A percentile compares a stretch with the other conserved stretches of the same genome.
These are phyloP conservation scores for Fundulus diaphanus DNA, from an alignment of 2,797 vertebrate genomes.

Conservation along the genomic window DNA sequence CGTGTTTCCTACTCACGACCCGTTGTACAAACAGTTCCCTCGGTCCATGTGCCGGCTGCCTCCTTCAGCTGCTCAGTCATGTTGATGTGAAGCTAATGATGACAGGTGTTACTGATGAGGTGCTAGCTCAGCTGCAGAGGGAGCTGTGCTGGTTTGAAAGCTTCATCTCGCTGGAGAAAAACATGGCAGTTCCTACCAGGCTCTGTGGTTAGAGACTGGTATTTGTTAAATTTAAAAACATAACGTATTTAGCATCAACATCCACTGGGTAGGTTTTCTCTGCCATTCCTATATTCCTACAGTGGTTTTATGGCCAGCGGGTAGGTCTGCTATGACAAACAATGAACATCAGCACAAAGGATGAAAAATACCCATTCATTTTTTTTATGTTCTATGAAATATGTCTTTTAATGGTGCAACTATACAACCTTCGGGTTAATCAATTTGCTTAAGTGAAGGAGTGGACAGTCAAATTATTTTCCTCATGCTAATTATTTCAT, in stretches of 20 bases:
- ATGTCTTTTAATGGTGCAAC: neutral
- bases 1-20: neutral
- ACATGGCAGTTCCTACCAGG: neutral
- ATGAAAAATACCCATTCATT: neutral
- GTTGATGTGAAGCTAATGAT: neutral
- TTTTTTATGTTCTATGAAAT: neutral
- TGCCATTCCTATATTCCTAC: neutral
- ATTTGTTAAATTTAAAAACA: too few species aligned
- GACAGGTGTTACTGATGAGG: conserved; percentile 26
- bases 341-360: neutral
- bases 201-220: neutral
- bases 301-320: neutral
- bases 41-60: neutral
- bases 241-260: neutral
- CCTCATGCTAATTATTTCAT: neutral
- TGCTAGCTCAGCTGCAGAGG: conserved; percentile 13
- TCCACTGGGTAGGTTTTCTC: neutral
- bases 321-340: neutral
- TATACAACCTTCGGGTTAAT: neutral
- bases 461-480: too few species aligned
- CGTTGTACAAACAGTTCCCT: neutral
- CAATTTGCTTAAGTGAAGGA: neutral
- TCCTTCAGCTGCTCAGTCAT: neutral
- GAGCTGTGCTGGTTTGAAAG: neutral
- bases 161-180: neutral